Evolutionary conservation across 2,888 invertebrate genomes (phyloP).

Genomic region (Cheilosia vernalis): DNA sequence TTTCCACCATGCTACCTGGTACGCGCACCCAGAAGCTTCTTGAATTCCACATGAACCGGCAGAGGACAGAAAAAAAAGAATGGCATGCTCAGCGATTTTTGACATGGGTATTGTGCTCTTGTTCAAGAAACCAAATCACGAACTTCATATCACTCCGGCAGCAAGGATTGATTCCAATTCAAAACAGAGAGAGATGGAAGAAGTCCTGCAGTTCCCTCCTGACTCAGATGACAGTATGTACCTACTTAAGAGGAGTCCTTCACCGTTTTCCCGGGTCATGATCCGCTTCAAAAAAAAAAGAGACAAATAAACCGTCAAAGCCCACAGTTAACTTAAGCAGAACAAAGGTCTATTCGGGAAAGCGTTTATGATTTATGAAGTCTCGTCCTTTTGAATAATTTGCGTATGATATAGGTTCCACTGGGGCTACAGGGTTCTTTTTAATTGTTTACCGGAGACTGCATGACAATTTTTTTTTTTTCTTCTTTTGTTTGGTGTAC

Average conservation of each 20-base stretch:
- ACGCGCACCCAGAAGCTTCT: background rate
- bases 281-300: constrained; percentile 34
- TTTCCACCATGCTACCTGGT: constrained; percentile 32
- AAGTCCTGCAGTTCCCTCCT: background rate
- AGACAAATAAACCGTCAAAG: background rate
- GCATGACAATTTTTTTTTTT: background rate
- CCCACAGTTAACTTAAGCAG: constrained; percentile 34
- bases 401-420: constrained; percentile 40
- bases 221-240: constrained; percentile 11
- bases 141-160: constrained; percentile 48
- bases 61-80: constrained; percentile 11
- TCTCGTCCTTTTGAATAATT: constrained; percentile 63
- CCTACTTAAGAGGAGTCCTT: background rate
- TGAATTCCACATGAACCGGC: constrained; percentile 8
- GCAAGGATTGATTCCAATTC: constrained; percentile 49
- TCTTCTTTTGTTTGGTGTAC: background rate
- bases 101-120: constrained; percentile 42
- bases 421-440: constrained; percentile 4
- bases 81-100: constrained; percentile 36
- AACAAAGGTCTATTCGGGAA: constrained; percentile 44
- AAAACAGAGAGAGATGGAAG: background rate
- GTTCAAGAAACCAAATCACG: constrained; percentile 57
- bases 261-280: constrained; percentile 42
- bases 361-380: constrained; percentile 61
- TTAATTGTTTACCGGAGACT: constrained; percentile 55